Conservation (phyloP, 2,113 vertebrate genomes). For the Tachysurus fulvidraco region DNA sequence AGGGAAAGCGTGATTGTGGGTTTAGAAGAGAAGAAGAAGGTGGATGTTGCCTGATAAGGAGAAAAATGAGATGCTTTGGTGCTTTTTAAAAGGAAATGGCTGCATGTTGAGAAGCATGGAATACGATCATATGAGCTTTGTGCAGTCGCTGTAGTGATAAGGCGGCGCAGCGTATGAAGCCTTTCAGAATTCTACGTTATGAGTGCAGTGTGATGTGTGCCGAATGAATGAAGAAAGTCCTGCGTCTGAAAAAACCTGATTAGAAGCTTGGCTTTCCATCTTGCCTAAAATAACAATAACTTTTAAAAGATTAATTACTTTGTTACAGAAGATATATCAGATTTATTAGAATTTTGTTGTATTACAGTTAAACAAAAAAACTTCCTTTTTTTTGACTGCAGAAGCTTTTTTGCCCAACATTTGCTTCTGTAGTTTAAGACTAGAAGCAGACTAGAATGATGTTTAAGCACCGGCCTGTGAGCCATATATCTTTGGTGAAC, state of each 20-base stretch:
- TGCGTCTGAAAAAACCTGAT: background rate
- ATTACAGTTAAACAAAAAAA: background rate
- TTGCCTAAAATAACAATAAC: background rate
- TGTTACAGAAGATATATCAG: background rate
- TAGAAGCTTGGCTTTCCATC: slow-evolving; percentile 28
- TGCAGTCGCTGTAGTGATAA: slow-evolving; percentile 25
- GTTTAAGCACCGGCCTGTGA: background rate
- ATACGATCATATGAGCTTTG: slow-evolving; percentile 40
- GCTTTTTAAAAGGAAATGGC: slow-evolving; percentile 23
- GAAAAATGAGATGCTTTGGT: slow-evolving; percentile 32
- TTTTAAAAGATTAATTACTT: background rate
- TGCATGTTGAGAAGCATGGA: slow-evolving; percentile 27
- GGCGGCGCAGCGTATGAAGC: slow-evolving; percentile 20
- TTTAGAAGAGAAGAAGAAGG: slow-evolving; percentile 30
- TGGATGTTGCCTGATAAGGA: slow-evolving; percentile 45
- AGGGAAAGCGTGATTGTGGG: slow-evolving; percentile 7
- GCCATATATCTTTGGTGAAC: background rate
- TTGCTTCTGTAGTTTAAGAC: background rate
- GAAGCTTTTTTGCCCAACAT: background rate
- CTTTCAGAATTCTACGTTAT: slow-evolving; percentile 17
- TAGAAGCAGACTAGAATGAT: no score
- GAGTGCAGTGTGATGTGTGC: slow-evolving; percentile 26
- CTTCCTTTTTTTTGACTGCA: background rate
- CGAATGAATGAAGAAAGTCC: background rate
- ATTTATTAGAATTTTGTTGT: background rate